Base-by-base conservation (phyloP, 1,140 invertebrate species). In the Zaprionus lachaisei region DNA sequence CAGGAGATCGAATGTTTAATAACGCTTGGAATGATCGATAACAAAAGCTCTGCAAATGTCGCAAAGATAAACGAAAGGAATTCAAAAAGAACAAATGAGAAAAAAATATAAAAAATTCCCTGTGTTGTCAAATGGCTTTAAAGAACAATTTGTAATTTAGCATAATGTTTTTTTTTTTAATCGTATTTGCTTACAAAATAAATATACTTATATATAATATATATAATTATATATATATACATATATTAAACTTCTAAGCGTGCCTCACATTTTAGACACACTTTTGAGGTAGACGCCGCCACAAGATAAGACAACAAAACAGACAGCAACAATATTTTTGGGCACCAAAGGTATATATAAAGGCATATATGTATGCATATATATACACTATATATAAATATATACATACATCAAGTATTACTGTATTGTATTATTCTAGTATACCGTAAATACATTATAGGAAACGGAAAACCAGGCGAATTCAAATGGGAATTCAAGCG, bases 281-380 rank as follows among this genome's bases (percentile, higher is more conserved):
- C 51, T 77, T 73, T 77, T 77, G 62, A 62, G 44, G 57, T 49
- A 55, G 58, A 44, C 17, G 56, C 24, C 5, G 66, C 55, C 20
- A 17, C 15, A 54, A 47, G 14, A 62, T 4, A 69, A 34, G 4
- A 61, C 22, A 17, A 64, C 44, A 67, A 73, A 66, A 62, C 63
- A 64, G 64, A 83, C 83, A 87, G 71, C 81, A 87, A 89, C 84
- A 87, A 87, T 87, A 87, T 89, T 87, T 87, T 89, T 87, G 84
- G 84, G 84, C 84, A 87, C 84, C 84, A 87, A 87, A 89, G 47
- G 47, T 24, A 87, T 83, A 87, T 87, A 87, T 60, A 60, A 12
- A 58, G 17, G 31, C 31, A 60, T 38, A 68, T 68, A 79, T 72
- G 69, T 74, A 70, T 73, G 64, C 72, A 76, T 57, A 54, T 66